Evolutionary conservation across 2,113 vertebrate genomes (phyloP).

Genomic region (Onychorhynchus coronatus): DNA sequence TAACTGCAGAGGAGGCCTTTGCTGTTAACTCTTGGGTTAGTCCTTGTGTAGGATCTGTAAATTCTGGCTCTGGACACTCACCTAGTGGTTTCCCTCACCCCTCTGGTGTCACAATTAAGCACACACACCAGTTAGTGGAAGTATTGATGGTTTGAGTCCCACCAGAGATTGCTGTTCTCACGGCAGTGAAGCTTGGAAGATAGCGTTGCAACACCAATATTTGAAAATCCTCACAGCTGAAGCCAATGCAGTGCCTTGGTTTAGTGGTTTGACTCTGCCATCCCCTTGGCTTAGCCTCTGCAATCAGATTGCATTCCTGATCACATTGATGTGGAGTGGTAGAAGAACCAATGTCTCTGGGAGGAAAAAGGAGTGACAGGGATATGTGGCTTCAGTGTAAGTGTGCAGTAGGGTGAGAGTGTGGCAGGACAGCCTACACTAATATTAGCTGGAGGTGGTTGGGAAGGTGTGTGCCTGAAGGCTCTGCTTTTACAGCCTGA

Average conservation of each 20-base stretch:
- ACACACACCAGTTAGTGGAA: rapidly evolving
- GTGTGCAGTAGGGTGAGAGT: neutral
- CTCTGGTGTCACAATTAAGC: neutral
- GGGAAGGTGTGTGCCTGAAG: neutral
- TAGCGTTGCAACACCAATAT: neutral
- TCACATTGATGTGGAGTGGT: rapidly evolving
- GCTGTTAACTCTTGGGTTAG: neutral
- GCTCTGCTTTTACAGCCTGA: neutral
- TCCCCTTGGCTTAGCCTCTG: neutral
- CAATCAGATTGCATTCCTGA: neutral
- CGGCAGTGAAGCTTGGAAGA: neutral
- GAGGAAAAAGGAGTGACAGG: neutral
- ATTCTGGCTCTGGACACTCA: neutral
- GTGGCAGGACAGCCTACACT: neutral
- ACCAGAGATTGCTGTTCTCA: neutral
- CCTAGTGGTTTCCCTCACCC: neutral
- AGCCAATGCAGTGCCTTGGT: neutral
- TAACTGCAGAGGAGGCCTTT: neutral
- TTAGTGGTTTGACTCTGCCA: neutral
- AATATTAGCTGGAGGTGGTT: neutral
- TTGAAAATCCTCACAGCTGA: neutral
- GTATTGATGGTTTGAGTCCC: neutral
- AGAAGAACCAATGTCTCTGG: neutral
- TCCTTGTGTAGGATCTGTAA: neutral
- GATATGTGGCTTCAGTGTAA: neutral